A percentile compares a stretch with the other conserved stretches of the same genome.
phyloP scores from a whole-genome alignment of 2,797 vertebrate genomes.

The Trichosurus vulpecula region DNA sequence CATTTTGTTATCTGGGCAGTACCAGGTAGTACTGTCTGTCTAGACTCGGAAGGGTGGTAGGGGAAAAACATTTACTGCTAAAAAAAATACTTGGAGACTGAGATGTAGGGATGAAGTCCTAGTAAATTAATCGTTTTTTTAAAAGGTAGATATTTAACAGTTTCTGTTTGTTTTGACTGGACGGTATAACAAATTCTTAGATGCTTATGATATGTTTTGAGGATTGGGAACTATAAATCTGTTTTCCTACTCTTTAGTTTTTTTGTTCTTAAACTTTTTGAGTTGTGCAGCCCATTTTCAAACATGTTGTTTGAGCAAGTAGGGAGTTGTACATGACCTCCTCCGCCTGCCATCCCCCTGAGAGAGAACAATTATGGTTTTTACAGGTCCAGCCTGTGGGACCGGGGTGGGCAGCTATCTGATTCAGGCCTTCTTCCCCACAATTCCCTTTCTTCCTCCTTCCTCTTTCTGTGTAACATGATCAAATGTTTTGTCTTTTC shows the following conservation, averaged over 20 bases:
- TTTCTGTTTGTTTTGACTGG: not conserved
- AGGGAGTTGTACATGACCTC: not conserved
- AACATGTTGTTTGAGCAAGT: not conserved
- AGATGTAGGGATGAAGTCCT: not conserved
- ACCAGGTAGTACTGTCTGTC: conserved; percentile 24
- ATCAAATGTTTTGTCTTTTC: not conserved
- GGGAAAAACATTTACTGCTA: not conserved
- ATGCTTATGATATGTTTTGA: not conserved
- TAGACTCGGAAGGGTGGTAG: not conserved
- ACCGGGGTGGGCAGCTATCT: not conserved
- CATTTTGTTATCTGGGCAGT: conserved; percentile 34
- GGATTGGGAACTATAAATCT: not conserved
- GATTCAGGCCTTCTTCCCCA: not conserved
- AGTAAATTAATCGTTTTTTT: not conserved
- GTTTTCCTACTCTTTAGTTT: not conserved
- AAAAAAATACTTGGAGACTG: not conserved
- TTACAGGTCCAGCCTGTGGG: not conserved
- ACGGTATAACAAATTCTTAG: not conserved
- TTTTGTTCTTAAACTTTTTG: not conserved
- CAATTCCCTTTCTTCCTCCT: not conserved
- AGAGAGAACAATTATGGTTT: not conserved
- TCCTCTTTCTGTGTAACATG: not conserved
- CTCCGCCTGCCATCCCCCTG: not conserved
- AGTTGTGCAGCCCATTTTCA: not conserved
- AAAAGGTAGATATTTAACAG: not conserved